A percentile compares a stretch with the other conserved stretches of the same genome.
These are phyloP conservation scores for Acrocephalus kingi DNA, from an alignment of 2,113 vertebrate genomes.

Conservation along the genomic window DNA sequence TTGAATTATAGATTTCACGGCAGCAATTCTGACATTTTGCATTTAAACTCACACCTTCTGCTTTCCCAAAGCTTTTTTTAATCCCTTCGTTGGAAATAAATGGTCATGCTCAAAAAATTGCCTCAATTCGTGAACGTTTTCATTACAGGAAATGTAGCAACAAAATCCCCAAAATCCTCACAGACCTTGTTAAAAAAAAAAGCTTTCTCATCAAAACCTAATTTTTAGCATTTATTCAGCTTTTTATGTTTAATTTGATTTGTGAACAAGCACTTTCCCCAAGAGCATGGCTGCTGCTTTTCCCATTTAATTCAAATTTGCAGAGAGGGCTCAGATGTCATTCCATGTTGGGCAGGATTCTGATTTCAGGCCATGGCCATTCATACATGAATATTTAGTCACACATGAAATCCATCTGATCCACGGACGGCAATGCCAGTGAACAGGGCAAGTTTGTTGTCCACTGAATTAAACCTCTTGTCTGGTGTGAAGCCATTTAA, in stretches of 20 bases:
- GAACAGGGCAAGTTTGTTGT: neutral
- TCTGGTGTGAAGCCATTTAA: neutral
- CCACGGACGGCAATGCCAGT: rapidly evolving
- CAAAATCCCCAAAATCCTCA: neutral
- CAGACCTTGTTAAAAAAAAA: neutral
- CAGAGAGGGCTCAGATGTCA: neutral
- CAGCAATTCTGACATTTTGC: neutral
- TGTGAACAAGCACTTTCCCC: neutral
- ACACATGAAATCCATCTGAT: neutral
- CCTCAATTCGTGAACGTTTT: neutral
- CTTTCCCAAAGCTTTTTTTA: conserved; percentile 33
- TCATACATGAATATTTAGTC: neutral
- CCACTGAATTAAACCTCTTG: neutral
- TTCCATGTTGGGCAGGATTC: neutral
- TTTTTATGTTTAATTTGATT: neutral
- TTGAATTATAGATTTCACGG: conserved; percentile 61
- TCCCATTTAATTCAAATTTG: neutral
- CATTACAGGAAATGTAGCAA: neutral
- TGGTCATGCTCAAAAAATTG: conserved; percentile 25
- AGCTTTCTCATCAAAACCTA: neutral
- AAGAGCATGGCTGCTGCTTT: neutral
- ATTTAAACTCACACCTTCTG: conserved; percentile 25
- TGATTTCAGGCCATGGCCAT: neutral
- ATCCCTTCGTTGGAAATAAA: conserved; percentile 57
- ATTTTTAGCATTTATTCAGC: neutral